phyloP scores from a whole-genome alignment of 2,888 invertebrate species.

The Teinopalpus imperialis region DNA sequence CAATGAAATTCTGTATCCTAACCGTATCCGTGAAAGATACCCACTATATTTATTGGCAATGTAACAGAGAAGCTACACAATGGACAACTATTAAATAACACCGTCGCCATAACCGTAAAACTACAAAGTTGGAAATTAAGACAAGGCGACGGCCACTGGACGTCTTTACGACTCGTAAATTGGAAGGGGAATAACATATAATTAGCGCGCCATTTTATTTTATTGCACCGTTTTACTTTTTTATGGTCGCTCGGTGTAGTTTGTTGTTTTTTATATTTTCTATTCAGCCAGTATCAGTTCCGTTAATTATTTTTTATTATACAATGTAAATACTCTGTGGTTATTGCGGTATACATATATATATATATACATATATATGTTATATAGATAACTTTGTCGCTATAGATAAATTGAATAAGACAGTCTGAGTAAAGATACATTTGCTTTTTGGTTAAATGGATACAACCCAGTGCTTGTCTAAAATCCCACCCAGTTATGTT shows the following conservation, averaged over 20 bases:
- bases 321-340: neutral
- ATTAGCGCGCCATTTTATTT: constrained; percentile 21
- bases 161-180: constrained; percentile 17
- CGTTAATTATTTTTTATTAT: constrained; percentile 1
- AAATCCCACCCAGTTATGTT: too few species aligned
- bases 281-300: constrained; percentile 6
- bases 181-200: constrained; percentile 13
- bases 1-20: too few species aligned
- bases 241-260: neutral
- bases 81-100: neutral
- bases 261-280: constrained; percentile 4
- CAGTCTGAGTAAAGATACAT: too few species aligned
- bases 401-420: too few species aligned
- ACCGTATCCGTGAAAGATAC: too few species aligned
- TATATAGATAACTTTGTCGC: too few species aligned
- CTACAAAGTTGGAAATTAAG: constrained; percentile 23
- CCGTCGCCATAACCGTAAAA: constrained; percentile 10
- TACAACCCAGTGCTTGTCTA: too few species aligned
- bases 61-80: constrained; percentile 1
- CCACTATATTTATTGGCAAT: neutral
- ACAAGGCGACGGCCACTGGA: constrained; percentile 12
- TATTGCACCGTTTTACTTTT: constrained; percentile 13
- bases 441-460: too few species aligned
- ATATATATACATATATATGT: too few species aligned
- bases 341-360: too few species aligned